Conservation (phyloP, 2,113 vertebrate species). For the Butastur rufipennis region DNA sequence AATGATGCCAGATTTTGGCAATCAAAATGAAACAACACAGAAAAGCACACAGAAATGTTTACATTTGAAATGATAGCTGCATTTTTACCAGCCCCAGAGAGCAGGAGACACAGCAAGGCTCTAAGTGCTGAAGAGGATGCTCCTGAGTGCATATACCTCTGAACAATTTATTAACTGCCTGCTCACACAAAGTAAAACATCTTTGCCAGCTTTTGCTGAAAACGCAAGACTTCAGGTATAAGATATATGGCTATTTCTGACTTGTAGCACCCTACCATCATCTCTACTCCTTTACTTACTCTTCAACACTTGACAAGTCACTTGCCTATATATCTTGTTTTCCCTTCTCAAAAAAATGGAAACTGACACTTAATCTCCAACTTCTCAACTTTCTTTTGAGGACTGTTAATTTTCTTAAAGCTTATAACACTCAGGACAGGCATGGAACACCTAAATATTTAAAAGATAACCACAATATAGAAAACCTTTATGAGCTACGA, state of each 20-base stretch:
- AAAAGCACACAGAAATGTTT: neutral
- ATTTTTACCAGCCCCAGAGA: neutral
- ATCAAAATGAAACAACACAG: neutral
- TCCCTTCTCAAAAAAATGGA: neutral
- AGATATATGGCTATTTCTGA: neutral
- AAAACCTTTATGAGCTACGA: neutral
- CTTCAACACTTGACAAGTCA: neutral
- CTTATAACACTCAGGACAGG: neutral
- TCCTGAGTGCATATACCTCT: neutral
- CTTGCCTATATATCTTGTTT: neutral
- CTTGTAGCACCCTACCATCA: neutral
- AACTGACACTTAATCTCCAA: neutral
- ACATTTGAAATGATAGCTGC: neutral
- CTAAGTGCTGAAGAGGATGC: neutral
- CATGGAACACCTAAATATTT: neutral
- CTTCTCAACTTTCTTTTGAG: neutral
- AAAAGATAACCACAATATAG: slow-evolving; percentile 4
- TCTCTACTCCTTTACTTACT: neutral
- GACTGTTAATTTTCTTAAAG: neutral
- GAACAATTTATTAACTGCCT: neutral
- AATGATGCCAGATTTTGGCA: neutral
- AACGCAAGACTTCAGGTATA: neutral
- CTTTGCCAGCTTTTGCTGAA: neutral
- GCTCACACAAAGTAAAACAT: neutral
- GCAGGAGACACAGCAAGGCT: neutral